Base-by-base conservation (phyloP, 2,888 invertebrate species). In the Xylota segnis region DNA sequence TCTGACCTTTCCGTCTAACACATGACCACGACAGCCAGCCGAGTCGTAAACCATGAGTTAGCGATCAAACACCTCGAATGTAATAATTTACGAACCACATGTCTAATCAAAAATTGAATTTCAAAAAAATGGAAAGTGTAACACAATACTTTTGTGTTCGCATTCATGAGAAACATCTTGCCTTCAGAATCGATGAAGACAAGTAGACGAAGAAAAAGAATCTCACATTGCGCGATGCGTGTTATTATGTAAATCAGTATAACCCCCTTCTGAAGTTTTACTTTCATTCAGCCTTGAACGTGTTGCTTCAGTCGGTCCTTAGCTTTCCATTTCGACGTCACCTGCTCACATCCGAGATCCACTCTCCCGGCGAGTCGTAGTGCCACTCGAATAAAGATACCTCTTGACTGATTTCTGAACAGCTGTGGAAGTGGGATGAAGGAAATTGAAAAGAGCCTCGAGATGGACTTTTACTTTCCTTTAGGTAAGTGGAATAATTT, bases 251-350 rank as follows among this genome's bases (percentile, higher is more conserved):
- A 82, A 76, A 82, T 65, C 50, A 70, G 65, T 29, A 6, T 29
- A 56, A 54, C 29, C 47, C 2, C 27, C 12, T 23, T 61, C 37
- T 45, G 34, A 9, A 23, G 18, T 76, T 70, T 74, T 70, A 70
- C 83, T 84, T 79, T 84, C 83, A 70, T 79, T 79, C 81, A 84
- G 83, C 83, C 83, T 84, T 84, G 83, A 81, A 83, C 23, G 3
- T 32, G 37, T n/a, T 47, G 40, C 10, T 45, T 14, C 37, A 34
- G 10, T 63, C 34, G 5, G 70, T 75, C 75, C 74, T 74, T 75
- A 32, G 70, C 83, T 84, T 84, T 84, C 81, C 79, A 68, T 74
- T 83, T 77, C 47, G 70, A 56, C 76, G 56, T 76, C 77, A 82
- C 70, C 32, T 75, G 75, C 52, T 32, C 61, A 56, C 50, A 66